phyloP scores from a whole-genome alignment of 2,888 invertebrate species.

The Perizoma affinitatum region DNA sequence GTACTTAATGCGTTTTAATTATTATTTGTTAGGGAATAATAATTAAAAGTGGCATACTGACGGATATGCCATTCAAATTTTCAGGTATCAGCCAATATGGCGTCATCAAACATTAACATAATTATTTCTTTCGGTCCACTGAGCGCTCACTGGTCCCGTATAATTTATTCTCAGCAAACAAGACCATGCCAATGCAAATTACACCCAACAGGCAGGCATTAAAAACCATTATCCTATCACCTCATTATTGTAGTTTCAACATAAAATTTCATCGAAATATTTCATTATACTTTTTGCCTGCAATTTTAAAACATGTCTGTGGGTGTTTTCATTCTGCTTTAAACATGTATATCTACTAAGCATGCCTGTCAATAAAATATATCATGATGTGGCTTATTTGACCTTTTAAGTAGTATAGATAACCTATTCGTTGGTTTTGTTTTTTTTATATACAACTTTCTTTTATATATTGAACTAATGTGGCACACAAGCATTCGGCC shows the following conservation, averaged over 20 bases:
- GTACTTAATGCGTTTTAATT: too few species aligned
- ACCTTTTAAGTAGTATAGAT: too few species aligned
- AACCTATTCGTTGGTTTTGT: too few species aligned
- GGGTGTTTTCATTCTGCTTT: constrained; percentile 9
- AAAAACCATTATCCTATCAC: constrained; percentile 21
- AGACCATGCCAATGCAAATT: constrained; percentile 18
- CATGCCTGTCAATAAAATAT: too few species aligned
- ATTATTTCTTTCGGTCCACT: constrained; percentile 43
- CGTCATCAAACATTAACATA: constrained; percentile 42
- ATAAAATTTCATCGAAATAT: constrained; percentile 36
- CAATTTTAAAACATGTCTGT: constrained; percentile 28
- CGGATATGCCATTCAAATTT: constrained; percentile 11
- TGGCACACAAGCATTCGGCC: too few species aligned
- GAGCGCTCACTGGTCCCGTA: constrained; percentile 36
- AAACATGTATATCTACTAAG: not conserved
- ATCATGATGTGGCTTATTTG: too few species aligned
- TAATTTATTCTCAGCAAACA: constrained; percentile 38
- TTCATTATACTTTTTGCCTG: constrained; percentile 31
- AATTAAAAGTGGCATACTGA: not conserved
- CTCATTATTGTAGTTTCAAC: constrained; percentile 39
- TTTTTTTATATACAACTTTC: too few species aligned
- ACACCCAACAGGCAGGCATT: constrained; percentile 14
- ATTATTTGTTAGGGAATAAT: too few species aligned
- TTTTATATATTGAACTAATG: too few species aligned
- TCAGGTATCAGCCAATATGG: constrained; percentile 32